A percentile compares a stretch with the other conserved stretches of the same genome.
These are phyloP conservation scores for Choristoneura fumiferana DNA, from an alignment of 1,140 invertebrate species.

Conservation along the genomic window DNA sequence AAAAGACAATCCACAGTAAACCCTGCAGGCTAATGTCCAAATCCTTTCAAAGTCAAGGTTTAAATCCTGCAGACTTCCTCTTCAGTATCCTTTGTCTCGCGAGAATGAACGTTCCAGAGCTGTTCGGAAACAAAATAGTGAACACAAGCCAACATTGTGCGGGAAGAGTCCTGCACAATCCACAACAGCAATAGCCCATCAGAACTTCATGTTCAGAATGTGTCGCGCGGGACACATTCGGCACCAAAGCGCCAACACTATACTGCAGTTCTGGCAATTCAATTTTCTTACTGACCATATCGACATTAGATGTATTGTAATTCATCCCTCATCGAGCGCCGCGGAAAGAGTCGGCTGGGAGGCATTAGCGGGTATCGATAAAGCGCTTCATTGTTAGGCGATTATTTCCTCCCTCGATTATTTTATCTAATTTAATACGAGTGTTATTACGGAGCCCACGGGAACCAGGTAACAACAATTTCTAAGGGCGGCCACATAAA, in stretches of 20 bases:
- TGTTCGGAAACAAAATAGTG: background rate
- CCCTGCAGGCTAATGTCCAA: background rate
- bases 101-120: background rate
- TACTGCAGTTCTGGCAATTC: conserved; percentile 49
- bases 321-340: conserved; percentile 4
- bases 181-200: conserved; percentile 48
- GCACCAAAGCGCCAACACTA: conserved; percentile 58
- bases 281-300: conserved; percentile 68
- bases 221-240: conserved; percentile 62
- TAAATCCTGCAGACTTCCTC: background rate
- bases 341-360: conserved; percentile 5
- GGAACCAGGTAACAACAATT: no score
- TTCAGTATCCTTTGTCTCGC: background rate
- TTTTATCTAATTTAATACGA: conserved; percentile 1
- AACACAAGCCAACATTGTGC: background rate
- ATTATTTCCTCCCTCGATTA: conserved; percentile 6
- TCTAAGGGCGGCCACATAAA: no score
- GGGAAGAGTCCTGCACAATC: conserved; percentile 23
- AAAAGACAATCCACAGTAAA: no score
- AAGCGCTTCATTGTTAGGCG: conserved; percentile 2
- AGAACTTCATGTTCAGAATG: conserved; percentile 52
- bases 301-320: conserved; percentile 30
- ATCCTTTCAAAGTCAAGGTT: background rate
- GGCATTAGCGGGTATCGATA: conserved; percentile 14
- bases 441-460: no score